Conservation (phyloP, 1,140 invertebrate genomes). For the Berghia stephanieae region DNA sequence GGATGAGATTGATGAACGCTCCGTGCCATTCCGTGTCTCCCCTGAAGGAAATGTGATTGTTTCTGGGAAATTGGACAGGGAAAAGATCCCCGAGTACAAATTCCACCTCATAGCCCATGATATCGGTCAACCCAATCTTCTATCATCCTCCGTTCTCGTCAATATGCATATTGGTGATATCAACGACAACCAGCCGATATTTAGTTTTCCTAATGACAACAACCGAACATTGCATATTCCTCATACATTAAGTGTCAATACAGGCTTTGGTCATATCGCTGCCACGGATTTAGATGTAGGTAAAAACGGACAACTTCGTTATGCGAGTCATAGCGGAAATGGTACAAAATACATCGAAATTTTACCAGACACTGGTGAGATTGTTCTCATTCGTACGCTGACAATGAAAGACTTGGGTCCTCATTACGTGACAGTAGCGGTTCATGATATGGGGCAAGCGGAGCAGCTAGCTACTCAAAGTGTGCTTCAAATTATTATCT, state of each 20-base stretch:
- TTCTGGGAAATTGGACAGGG: slow-evolving; percentile 84
- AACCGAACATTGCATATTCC: slow-evolving; percentile 53
- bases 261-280: slow-evolving; percentile 44
- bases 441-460: slow-evolving; percentile 43
- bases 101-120: slow-evolving; percentile 78
- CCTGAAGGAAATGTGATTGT: slow-evolving; percentile 71
- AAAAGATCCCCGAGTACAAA: slow-evolving; percentile 78
- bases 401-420: slow-evolving; percentile 74
- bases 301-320: slow-evolving; percentile 48
- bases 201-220: slow-evolving; percentile 48
- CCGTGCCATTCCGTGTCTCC: slow-evolving; percentile 46
- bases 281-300: slow-evolving; percentile 55
- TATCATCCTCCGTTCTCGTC: slow-evolving; percentile 68
- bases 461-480: slow-evolving; percentile 59
- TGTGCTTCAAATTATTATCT: slow-evolving; percentile 41
- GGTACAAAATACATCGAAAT: slow-evolving; percentile 47
- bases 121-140: slow-evolving; percentile 72
- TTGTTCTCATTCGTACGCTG: slow-evolving; percentile 39
- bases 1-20: slow-evolving; percentile 27
- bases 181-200: slow-evolving; percentile 89
- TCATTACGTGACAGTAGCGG: slow-evolving; percentile 40
- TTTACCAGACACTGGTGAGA: slow-evolving; percentile 39
- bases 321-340: slow-evolving; percentile 42
- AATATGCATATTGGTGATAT: slow-evolving; percentile 72
- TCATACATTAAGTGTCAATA: slow-evolving; percentile 38